Evolutionary conservation across 2,888 invertebrate genomes (phyloP), one percentile per base, ranked within the genome.

Genomic region (Xestoiulus laeticollis): DNA sequence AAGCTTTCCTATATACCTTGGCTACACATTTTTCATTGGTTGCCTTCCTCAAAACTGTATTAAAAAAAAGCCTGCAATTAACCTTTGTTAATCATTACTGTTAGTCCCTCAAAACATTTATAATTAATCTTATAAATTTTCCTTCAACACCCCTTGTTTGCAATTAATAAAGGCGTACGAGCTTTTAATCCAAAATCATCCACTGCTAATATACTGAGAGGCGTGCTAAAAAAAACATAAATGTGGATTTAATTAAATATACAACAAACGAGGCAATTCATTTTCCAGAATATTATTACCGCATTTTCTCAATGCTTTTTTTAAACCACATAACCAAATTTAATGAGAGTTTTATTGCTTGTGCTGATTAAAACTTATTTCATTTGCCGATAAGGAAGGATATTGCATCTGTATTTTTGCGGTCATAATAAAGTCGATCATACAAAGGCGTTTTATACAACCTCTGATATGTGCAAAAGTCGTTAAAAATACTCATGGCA

Each of bases 321-420:
- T 3, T 38, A 22, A 1, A 6, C 22, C 3, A 8, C 68, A 22
- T 26, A 68, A 68, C 68, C 26, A 68, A 26, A 68, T 68, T 68
- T 68, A 68, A 68, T 22, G 68, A 68, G 26, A 26, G 26, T 68
- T 68, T n/a, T 8, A 68, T 26, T 6, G 68, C 68, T 68, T 1
- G 8, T 22, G 68, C 68, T 26, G 68, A 68, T 68, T 68, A 68
- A 68, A 68, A 68, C 68, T 68, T 68, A 26, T 68, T 68, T 68
- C 8, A 68, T 68, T 68, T 68, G 8, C 0, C 68, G 26, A 68
- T 26, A 68, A 68, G 26, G 68, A 26, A 3, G 59, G n/a, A 59
- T n/a, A n/a, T 59, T 59, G 59, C 26, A 12, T 68, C 68, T 26
- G 26, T 19, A 68, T 68, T 68, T 12, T 26, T 26, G 68, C 22